Conservation (phyloP, 2,888 invertebrate species). For the Boloria euphrosyne region DNA sequence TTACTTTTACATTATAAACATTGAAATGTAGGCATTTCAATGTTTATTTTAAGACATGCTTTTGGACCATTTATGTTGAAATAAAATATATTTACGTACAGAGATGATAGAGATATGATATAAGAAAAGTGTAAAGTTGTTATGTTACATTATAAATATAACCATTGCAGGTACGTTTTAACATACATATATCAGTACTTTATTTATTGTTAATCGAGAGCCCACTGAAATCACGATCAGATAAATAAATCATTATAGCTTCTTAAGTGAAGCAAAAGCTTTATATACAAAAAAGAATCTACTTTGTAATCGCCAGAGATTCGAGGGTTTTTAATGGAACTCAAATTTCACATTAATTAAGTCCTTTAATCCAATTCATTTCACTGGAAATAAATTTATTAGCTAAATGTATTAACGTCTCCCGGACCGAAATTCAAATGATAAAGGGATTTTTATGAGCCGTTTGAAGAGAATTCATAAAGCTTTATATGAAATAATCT, state of each 20-base stretch:
- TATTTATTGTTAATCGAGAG: too few relatives aligned
- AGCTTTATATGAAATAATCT: slow-evolving; percentile 20
- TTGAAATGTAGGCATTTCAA: too few relatives aligned
- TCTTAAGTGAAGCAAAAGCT: slow-evolving; percentile 2
- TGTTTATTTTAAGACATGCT: too few relatives aligned
- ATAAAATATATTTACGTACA: too few relatives aligned
- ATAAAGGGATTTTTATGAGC: slow-evolving; percentile 35
- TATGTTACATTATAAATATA: too few relatives aligned
- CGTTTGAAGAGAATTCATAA: slow-evolving; percentile 31
- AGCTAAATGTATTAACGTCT: slow-evolving; percentile 33
- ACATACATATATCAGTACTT: too few relatives aligned
- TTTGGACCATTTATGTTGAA: too few relatives aligned
- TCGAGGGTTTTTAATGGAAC: slow-evolving; percentile 31
- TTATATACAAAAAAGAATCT: slow-evolving; percentile 8
- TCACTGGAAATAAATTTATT: slow-evolving; percentile 39
- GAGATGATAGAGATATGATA: too few relatives aligned
- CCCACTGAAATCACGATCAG: too few relatives aligned
- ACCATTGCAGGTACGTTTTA: too few relatives aligned
- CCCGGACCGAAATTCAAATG: slow-evolving; percentile 30
- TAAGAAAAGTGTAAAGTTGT: too few relatives aligned
- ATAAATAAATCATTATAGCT: not conserved
- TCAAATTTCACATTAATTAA: slow-evolving; percentile 39
- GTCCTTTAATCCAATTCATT: slow-evolving; percentile 39
- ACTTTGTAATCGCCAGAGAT: slow-evolving; percentile 20
- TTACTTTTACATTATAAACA: too few relatives aligned